These are phyloP conservation scores for Microctenopoma lineatum DNA, from an alignment of 2,797 vertebrate genomes.

Conservation along the genomic window DNA sequence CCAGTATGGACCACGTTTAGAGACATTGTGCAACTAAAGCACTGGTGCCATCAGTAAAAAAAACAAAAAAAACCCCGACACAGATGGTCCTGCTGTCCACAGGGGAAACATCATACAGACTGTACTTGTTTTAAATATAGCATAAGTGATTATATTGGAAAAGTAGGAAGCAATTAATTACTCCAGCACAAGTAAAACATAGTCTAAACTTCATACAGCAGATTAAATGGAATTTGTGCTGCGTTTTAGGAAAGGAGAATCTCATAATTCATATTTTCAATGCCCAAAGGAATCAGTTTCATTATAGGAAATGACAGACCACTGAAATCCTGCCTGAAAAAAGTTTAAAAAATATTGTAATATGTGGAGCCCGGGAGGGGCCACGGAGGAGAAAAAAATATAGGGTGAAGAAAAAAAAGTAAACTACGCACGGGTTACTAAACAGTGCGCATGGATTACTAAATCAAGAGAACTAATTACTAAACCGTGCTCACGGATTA, in stretches of 20 bases:
- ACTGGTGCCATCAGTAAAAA: slow-evolving; percentile 70
- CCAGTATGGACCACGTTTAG: slow-evolving; percentile 50
- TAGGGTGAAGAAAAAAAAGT: too few species aligned
- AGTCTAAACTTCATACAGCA: slow-evolving; percentile 28
- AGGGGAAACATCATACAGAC: slow-evolving; percentile 66
- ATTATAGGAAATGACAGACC: neutral
- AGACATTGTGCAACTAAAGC: slow-evolving; percentile 65
- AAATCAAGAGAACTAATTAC: too few species aligned
- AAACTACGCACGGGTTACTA: too few species aligned
- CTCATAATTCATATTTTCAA: neutral
- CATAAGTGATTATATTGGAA: slow-evolving; percentile 67
- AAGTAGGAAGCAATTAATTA: slow-evolving; percentile 71
- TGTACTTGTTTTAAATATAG: slow-evolving; percentile 74
- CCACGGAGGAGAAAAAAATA: too few species aligned
- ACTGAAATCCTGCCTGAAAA: neutral
- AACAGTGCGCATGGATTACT: too few species aligned
- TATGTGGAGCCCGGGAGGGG: too few species aligned
- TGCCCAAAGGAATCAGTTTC: neutral
- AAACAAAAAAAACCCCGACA: slow-evolving; percentile 59
- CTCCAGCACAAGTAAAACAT: slow-evolving; percentile 21
- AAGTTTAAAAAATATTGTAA: neutral
- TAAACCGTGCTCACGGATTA: too few species aligned
- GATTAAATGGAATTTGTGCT: slow-evolving; percentile 31
- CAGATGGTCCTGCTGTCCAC: slow-evolving; percentile 76
- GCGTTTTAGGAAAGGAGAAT: slow-evolving; percentile 29